Conservation (phyloP, 2,797 vertebrate genomes). For the Catamblyrhynchus diadema region DNA sequence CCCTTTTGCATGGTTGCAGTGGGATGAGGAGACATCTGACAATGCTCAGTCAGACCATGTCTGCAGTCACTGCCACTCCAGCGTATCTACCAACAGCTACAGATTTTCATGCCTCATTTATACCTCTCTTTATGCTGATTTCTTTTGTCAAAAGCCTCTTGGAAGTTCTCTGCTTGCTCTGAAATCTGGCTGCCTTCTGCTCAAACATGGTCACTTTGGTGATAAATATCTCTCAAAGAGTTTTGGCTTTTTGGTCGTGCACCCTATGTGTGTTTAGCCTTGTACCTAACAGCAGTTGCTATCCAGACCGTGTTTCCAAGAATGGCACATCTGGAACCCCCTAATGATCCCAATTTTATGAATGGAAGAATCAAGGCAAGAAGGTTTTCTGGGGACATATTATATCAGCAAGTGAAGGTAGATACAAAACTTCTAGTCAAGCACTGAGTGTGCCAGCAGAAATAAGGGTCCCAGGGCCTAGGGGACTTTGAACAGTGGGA, state of each 20-base stretch:
- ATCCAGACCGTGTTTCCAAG: not conserved
- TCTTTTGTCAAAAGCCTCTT: not conserved
- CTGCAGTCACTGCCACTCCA: not conserved
- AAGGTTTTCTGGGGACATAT: not conserved
- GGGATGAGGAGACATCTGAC: not conserved
- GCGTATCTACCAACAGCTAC: not conserved
- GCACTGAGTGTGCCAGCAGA: not conserved
- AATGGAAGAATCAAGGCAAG: not conserved
- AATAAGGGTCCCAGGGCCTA: not conserved
- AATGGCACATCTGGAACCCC: not conserved
- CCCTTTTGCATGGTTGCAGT: not conserved
- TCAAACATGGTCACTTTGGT: not conserved
- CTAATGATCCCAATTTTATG: not conserved
- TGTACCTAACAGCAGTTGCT: not conserved
- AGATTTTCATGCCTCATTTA: not conserved
- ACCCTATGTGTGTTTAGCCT: not conserved
- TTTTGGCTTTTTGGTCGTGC: not conserved
- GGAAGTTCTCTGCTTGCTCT: not conserved
- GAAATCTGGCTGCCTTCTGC: not conserved
- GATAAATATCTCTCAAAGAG: not conserved
- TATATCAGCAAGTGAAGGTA: not conserved
- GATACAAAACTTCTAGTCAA: not conserved
- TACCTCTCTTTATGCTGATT: not conserved
- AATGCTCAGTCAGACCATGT: not conserved
- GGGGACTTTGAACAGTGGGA: not conserved